Percentiles rank a stretch among this genome's conserved stretches.
Conservation (phyloP, 2,888 invertebrate genomes). For the Nemotelus pantherinus region DNA sequence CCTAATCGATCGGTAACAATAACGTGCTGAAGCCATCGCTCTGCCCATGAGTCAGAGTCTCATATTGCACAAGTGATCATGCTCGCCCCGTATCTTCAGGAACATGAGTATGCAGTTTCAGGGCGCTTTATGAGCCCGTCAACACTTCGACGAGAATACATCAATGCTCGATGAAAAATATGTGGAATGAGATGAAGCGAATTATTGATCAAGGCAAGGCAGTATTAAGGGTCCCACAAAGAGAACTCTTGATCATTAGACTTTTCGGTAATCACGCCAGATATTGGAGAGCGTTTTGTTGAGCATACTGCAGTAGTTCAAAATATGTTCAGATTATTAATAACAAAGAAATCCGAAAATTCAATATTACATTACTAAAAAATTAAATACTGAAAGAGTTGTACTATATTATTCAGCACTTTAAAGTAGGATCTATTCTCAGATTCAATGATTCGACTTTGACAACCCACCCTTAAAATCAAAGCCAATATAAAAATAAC, state of each 20-base stretch:
- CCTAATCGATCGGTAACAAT: constrained; percentile 37
- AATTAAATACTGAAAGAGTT: too few relatives aligned
- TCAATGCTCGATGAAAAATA: not conserved
- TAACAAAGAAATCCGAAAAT: too few relatives aligned
- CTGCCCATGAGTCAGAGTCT: not conserved
- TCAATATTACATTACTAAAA: too few relatives aligned
- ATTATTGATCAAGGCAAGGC: not conserved
- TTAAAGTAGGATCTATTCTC: too few relatives aligned
- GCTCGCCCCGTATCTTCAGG: not conserved
- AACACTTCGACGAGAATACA: constrained; percentile 27
- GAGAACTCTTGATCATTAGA: not conserved
- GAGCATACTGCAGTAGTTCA: too few relatives aligned
- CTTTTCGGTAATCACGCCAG: too few relatives aligned
- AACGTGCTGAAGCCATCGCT: not conserved
- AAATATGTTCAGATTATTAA: too few relatives aligned
- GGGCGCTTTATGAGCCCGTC: constrained; percentile 34
- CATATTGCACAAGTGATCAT: constrained; percentile 9
- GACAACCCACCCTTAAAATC: not conserved
- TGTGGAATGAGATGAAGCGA: not conserved
- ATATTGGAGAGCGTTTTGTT: too few relatives aligned
- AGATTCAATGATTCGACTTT: not conserved
- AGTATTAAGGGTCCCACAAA: not conserved
- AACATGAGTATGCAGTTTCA: constrained; percentile 33
- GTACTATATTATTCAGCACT: too few relatives aligned
- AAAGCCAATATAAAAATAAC: not conserved